Evolutionary conservation across 2,797 vertebrate genomes (phyloP), one percentile per base, ranked within the genome.

Genomic region (Chromobotia macracanthus): DNA sequence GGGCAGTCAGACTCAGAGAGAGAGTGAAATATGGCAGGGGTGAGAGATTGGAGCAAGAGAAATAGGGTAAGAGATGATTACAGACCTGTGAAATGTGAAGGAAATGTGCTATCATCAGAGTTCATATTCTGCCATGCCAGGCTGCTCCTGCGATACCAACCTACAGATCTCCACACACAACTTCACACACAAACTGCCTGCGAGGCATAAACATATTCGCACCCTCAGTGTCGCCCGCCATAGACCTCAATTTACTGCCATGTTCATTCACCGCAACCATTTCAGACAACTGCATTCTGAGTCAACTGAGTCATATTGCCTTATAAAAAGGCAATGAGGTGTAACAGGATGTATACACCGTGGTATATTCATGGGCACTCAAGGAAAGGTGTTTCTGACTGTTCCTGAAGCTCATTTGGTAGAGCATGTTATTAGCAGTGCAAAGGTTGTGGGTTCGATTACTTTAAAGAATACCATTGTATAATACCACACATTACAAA

Each of bases 61-160:
- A 63, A 58, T 72, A 35, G 63, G 72, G 65, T 35, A 48, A 74
- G 72, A 74, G 53, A 55, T 72, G 69, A 79, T 72, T 71, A 44
- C 19, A 15, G 51, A 66, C 38, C 61, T 82, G 66, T 65, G 69
- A 74, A 55, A 77, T 64, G 23, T 65, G 80, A 80, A 31, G 67
- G 35, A 68, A 75, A 65, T 66, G 58, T 51, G 64, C 46, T 66
- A 72, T 78, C 68, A 69, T 64, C 53, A 63, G 56, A 68, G 55
- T 58, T 56, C 74, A 70, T 77, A 65, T 72, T 70, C 58, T 15
- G 12, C 70, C 60, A 63, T 74, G 38, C 64, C 53, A 28, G n/a
- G 21, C 51, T 72, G 74, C 44, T 55, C 51, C 16, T 68, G 56
- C 56, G 28, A 70, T 70, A 79, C 31, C 12, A 12, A 61, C 65